A percentile compares a stretch with the other conserved stretches of the same genome.
These are phyloP conservation scores for Enteromius trimaculatus DNA, from an alignment of 2,797 vertebrate genomes.

Conservation along the genomic window DNA sequence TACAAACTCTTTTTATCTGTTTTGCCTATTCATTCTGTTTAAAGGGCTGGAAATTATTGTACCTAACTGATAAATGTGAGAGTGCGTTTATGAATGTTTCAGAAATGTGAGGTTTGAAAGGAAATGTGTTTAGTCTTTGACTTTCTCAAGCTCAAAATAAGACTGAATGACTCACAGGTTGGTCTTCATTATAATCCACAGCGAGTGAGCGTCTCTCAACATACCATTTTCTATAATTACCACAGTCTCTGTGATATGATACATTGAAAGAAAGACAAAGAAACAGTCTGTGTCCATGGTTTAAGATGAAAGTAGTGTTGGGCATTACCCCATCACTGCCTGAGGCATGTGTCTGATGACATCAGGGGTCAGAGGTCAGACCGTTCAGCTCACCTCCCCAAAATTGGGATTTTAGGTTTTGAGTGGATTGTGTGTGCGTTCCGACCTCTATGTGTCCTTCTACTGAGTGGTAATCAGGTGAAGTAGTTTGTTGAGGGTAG, in stretches of 20 bases:
- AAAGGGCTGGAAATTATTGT: not conserved
- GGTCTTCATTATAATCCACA: conserved; percentile 29
- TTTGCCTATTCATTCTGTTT: not conserved
- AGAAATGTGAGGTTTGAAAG: conserved; percentile 29
- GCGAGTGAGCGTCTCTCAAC: conserved; percentile 22
- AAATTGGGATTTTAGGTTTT: conserved; percentile 26
- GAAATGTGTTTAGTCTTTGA: conserved; percentile 18
- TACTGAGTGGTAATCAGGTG: conserved; percentile 40
- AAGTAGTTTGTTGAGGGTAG: conserved; percentile 27
- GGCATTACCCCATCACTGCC: conserved; percentile 4
- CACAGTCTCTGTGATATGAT: conserved; percentile 37
- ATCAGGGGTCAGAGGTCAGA: conserved; percentile 39
- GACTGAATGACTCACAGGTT: conserved; percentile 22
- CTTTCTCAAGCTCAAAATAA: not conserved
- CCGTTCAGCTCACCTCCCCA: conserved; percentile 7
- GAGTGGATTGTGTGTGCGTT: conserved; percentile 23
- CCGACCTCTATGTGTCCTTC: conserved; percentile 26
- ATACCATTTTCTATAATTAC: conserved; percentile 46
- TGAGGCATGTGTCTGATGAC: conserved; percentile 27
- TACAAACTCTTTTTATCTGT: not conserved
- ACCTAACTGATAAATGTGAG: not conserved
- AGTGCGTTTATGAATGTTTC: not conserved
- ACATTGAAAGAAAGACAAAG: conserved; percentile 16
- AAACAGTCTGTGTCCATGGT: conserved; percentile 9
- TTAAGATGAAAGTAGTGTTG: conserved; percentile 13